phyloP scores from a whole-genome alignment of 2,888 invertebrate genomes.

The Nomada fucata region DNA sequence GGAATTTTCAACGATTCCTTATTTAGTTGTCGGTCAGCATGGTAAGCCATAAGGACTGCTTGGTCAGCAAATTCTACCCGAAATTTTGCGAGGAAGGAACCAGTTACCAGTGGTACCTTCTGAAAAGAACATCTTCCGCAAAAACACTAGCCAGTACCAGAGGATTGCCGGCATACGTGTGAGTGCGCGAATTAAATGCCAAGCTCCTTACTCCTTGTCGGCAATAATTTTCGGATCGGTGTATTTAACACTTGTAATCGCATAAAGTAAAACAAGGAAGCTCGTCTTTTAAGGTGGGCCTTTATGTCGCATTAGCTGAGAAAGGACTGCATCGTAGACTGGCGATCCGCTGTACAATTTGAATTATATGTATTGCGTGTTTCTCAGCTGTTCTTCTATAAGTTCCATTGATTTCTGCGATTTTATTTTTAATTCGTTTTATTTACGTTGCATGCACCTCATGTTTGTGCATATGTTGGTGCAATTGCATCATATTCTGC shows the following conservation, averaged over 20 bases:
- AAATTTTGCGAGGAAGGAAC: constrained; percentile 65
- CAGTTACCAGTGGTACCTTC: constrained; percentile 68
- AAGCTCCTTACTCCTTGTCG: background rate
- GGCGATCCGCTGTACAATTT: constrained; percentile 4
- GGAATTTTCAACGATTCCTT: constrained; percentile 47
- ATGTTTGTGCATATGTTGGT: background rate
- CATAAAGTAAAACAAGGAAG: constrained; percentile 20
- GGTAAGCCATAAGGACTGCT: constrained; percentile 39
- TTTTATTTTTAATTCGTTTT: background rate
- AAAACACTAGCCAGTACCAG: constrained; percentile 66
- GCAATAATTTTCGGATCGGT: constrained; percentile 19
- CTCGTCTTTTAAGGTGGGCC: constrained; percentile 48
- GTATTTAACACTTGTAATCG: constrained; percentile 9
- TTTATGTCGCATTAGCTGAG: constrained; percentile 5
- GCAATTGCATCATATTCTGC: background rate
- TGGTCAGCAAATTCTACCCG: constrained; percentile 37
- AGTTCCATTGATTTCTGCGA: background rate
- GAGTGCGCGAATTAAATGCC: constrained; percentile 40
- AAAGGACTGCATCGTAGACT: constrained; percentile 1
- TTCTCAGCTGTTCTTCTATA: background rate
- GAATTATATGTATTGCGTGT: background rate
- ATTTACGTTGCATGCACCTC: too few species aligned
- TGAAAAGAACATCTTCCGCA: constrained; percentile 58
- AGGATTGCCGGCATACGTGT: constrained; percentile 53
- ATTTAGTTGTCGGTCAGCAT: constrained; percentile 35